Base-by-base conservation (phyloP, 2,888 invertebrate genomes). In the Tupiocoris notatus region DNA sequence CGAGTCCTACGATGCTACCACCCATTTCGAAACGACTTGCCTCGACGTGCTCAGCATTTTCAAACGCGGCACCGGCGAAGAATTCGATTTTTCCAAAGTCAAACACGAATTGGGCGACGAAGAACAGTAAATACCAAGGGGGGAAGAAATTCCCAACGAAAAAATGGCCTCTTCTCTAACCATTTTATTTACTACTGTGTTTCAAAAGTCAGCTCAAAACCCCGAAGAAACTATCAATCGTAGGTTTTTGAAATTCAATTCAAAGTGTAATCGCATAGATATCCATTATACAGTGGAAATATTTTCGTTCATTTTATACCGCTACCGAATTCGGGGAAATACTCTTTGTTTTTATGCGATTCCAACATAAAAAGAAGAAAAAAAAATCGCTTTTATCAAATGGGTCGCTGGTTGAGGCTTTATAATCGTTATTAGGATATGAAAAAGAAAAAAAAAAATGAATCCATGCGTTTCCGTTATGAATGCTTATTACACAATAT, bases 11-110 rank as follows among this genome's bases (percentile, higher is more conserved):
- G 99, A 99, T 87, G 96, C 99, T 61, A 99, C 99, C 75, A 96
- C 98, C 83, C 99, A 99, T 85, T 99, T 99, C 84, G 98, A 98
- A 86, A 98, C 98, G 70, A 99, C 98, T 80, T 99, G 99, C 85
- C 87, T 93, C 84, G 99, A 99, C 87, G 98, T 99, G 78, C 88
- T 99, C 83, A 95, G 97, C 84, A 93, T 96, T 81, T 99, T 96
- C 86, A 92, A 95, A 85, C 89, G 96, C 80, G 95, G 96, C 66
- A 98, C 95, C 9, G 98, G 96, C 73, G 95, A 95, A 85, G 95
- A 95, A 82, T 98, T 98, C 85, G 98, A 98, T 86, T 96, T 96
- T 85, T 93, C 95, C 78, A 96, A 96, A 87, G 95, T 97, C 80
- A 95, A 96, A 86, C 92, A 94, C 81, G 95, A 95, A 85, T 87